phyloP scores from a whole-genome alignment of 2,888 invertebrate species.

The Seira musarum region DNA sequence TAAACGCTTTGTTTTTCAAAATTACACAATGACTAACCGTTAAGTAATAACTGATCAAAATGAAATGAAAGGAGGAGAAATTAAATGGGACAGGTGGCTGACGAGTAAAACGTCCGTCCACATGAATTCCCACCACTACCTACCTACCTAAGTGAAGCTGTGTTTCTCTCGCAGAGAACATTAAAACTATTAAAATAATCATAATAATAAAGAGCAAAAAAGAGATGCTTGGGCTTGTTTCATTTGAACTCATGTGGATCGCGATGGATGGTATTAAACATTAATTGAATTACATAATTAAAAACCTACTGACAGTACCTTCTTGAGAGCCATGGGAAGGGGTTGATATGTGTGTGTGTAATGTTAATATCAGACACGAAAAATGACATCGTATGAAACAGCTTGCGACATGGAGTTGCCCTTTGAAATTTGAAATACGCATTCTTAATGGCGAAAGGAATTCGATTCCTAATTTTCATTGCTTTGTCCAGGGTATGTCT shows the following conservation, averaged over 20 bases:
- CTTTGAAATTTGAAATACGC: too few relatives aligned
- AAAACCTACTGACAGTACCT: conserved; percentile 43
- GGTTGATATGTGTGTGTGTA: too few relatives aligned
- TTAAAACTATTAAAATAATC: background rate
- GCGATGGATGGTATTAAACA: conserved; percentile 31
- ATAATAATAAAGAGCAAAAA: conserved; percentile 38
- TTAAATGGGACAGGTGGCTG: conserved; percentile 53
- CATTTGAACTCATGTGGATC: conserved; percentile 25
- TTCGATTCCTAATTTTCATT: too few relatives aligned
- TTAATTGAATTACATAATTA: conserved; percentile 59
- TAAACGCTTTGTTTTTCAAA: too few relatives aligned
- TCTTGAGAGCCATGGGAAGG: too few relatives aligned
- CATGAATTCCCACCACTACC: background rate
- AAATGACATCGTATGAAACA: too few relatives aligned
- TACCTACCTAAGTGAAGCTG: background rate
- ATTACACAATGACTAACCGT: conserved; percentile 39
- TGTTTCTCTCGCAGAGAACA: background rate
- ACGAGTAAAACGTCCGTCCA: conserved; percentile 29
- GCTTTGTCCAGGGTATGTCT: too few relatives aligned
- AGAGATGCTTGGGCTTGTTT: conserved; percentile 14
- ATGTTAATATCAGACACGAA: too few relatives aligned
- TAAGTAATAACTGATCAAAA: conserved; percentile 47
- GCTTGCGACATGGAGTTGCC: too few relatives aligned
- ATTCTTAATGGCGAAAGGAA: too few relatives aligned
- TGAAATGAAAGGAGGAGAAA: conserved; percentile 32